Evolutionary conservation across 1,140 invertebrate species (phyloP), one percentile per base, ranked within the genome.

Genomic region (Bombus fervidus): DNA sequence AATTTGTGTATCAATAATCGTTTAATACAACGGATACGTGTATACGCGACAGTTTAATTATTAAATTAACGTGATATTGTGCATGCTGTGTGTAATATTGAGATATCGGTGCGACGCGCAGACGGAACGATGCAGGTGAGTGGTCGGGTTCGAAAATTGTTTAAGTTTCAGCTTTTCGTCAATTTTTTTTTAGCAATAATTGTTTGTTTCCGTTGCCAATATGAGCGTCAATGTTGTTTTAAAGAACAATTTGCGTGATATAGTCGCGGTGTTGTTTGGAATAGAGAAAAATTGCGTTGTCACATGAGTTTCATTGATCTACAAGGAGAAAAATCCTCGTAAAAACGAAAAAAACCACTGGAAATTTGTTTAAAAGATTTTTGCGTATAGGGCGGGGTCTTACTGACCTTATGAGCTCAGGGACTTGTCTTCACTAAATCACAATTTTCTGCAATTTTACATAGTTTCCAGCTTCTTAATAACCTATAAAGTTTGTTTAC

Each of bases 401-500:
- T 76, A 31, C 53, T 69, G 85, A 90, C 83, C 83, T 89, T 73
- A 64, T 43, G 83, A 91, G 89, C 85, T 84, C 88, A 86, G 81
- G 72, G 87, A 91, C 83, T 90, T 87, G 79, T 64, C 66, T 79
- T 64, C 85, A 74, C 53, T 88, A 72, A 62, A 71, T 77, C 86
- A 85, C 64, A 41, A 91, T 92, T 94, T 94, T 93, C 72, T 83
- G 62, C 71, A 85, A 90, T 87, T 92, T 91, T 89, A 87, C 72
- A 91, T 73, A 89, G 83, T 92, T 91, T 85, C 73, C 81, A 84
- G 68, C 34, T 86, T 87, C 71, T 76, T 81, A 93, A 91, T 95
- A 95, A 95, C 94, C 94, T 95, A 93, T 87, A 93, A 93, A 93
- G 91, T 95, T 96, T 96, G 96, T 96, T 96, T 96, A 96, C 96